phyloP scores from a whole-genome alignment of 2,888 invertebrate genomes.

The Drosophila flavopinicola region DNA sequence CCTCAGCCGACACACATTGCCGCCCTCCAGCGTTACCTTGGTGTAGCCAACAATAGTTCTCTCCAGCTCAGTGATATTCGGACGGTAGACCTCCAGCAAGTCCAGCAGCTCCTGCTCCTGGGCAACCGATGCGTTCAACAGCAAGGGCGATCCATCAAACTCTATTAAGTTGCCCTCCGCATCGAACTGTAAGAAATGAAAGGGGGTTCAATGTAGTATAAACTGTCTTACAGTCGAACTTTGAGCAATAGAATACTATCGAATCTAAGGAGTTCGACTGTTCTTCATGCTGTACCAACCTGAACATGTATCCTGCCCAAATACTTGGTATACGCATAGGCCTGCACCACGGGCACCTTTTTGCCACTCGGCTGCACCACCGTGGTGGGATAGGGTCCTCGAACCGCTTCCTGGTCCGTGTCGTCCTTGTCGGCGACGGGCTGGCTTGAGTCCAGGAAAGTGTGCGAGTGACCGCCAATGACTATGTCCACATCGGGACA shows the following conservation, averaged over 20 bases:
- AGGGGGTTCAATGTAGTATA: background rate
- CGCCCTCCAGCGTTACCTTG: conserved; percentile 89
- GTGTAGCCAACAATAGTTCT: conserved; percentile 88
- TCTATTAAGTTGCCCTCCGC: conserved; percentile 88
- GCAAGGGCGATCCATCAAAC: conserved; percentile 90
- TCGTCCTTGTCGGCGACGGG: conserved; percentile 69
- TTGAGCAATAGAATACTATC: too few species aligned
- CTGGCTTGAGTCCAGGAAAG: conserved; percentile 92
- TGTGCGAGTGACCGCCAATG: conserved; percentile 96
- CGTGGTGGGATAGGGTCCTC: conserved; percentile 91
- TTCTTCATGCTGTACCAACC: conserved; percentile 64
- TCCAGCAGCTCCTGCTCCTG: conserved; percentile 88
- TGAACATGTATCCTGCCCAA: conserved; percentile 90
- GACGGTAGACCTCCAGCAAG: conserved; percentile 87
- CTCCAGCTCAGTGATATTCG: conserved; percentile 86
- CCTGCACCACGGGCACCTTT: conserved; percentile 93
- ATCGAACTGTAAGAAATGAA: conserved; percentile 86
- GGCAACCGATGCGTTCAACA: conserved; percentile 88
- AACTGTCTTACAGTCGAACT: background rate
- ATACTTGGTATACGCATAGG: conserved; percentile 96
- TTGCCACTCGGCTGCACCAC: conserved; percentile 89
- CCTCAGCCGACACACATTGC: conserved; percentile 87
- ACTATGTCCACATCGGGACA: conserved; percentile 93
- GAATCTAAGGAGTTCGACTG: too few species aligned
- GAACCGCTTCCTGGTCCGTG: conserved; percentile 56